phyloP scores from a whole-genome alignment of 2,797 vertebrate genomes.

The Mormyrops attenuatus region DNA sequence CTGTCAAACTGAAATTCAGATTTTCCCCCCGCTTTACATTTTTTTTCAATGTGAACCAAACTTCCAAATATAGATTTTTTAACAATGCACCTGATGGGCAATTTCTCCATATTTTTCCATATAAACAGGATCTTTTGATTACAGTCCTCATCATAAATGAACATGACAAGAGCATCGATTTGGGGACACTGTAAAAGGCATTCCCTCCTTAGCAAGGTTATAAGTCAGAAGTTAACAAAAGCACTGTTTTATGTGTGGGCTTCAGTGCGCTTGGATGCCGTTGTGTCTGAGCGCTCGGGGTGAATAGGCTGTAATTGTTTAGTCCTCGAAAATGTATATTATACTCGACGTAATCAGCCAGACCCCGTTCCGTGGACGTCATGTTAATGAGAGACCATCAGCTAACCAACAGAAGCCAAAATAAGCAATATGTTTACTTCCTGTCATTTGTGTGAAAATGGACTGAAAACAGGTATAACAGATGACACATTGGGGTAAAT shows the following conservation, averaged over 20 bases:
- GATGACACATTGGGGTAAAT: not conserved
- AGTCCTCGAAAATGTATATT: not conserved
- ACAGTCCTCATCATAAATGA: not conserved
- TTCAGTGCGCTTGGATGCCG: not conserved
- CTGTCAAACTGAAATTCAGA: too few relatives aligned
- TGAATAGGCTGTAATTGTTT: not conserved
- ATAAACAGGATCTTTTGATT: not conserved
- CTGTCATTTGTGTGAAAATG: not conserved
- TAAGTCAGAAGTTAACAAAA: slow-evolving; percentile 1
- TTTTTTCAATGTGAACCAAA: not conserved
- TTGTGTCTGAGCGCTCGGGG: not conserved
- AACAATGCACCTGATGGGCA: not conserved
- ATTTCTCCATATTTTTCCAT: not conserved
- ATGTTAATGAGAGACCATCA: not conserved
- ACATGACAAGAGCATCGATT: not conserved
- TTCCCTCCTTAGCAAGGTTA: not conserved
- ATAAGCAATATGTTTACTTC: not conserved
- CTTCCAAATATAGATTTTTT: not conserved
- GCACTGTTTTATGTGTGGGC: slow-evolving; percentile 1
- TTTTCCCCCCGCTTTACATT: not conserved
- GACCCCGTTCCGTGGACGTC: not conserved
- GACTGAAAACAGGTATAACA: not conserved
- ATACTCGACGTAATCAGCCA: not conserved
- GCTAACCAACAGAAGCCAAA: not conserved
- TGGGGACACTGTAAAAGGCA: not conserved